Conservation (phyloP, 2,888 invertebrate genomes). For the Ophioninae sp. region DNA sequence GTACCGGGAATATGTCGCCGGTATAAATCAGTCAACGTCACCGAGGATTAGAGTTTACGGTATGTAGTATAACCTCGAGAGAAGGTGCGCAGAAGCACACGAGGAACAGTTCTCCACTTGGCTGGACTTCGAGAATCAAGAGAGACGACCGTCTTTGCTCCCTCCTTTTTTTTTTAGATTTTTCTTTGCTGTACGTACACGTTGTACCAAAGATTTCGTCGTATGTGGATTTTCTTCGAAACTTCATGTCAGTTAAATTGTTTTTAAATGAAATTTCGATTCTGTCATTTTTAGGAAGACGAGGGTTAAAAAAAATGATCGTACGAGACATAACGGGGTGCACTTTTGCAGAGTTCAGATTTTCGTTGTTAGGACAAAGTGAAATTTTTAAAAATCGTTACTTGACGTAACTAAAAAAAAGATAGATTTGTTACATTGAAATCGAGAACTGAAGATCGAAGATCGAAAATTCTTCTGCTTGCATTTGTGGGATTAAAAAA, state of each 20-base stretch:
- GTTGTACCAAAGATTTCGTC: conserved; percentile 28
- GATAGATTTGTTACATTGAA: too few relatives aligned
- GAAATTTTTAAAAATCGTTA: too few relatives aligned
- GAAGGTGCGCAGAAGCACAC: conserved; percentile 46
- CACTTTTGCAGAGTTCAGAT: too few relatives aligned
- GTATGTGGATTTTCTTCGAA: conserved; percentile 26
- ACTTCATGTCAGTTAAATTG: conserved; percentile 28
- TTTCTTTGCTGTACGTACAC: conserved; percentile 20
- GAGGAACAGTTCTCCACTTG: conserved; percentile 29
- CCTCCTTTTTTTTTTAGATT: conserved; percentile 24
- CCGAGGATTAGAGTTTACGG: conserved; percentile 75
- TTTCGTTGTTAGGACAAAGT: too few relatives aligned
- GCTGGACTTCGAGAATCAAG: conserved; percentile 37
- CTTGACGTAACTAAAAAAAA: too few relatives aligned
- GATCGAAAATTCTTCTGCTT: too few relatives aligned
- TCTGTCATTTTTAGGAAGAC: too few relatives aligned
- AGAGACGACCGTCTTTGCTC: not conserved
- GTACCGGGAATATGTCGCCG: conserved; percentile 72
- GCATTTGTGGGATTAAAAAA: too few relatives aligned
- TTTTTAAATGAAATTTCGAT: conserved; percentile 11
- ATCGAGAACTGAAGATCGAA: too few relatives aligned
- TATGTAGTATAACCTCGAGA: conserved; percentile 51
- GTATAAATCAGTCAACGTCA: conserved; percentile 79
- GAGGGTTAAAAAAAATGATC: too few relatives aligned
- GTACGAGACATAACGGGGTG: too few relatives aligned